Conservation (phyloP, 2,797 vertebrate genomes). For the Bradypodion ventrale region DNA sequence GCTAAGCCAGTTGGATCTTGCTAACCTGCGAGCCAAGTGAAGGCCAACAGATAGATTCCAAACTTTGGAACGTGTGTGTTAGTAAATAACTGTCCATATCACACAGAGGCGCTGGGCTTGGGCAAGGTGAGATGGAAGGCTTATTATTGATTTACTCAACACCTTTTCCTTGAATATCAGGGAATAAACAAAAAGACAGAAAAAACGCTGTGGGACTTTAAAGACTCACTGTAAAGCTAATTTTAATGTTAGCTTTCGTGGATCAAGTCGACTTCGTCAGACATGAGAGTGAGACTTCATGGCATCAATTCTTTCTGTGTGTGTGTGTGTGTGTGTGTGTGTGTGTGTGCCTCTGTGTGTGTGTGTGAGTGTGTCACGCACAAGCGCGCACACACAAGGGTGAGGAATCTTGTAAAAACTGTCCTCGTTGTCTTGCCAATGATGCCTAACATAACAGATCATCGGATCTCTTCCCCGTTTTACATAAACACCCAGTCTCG, state of each 20-base stretch:
- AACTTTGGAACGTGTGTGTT: neutral
- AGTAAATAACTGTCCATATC: conserved; percentile 10
- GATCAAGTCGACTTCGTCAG: too few species aligned
- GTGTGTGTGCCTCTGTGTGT: neutral
- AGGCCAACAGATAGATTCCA: neutral
- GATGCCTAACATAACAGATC: neutral
- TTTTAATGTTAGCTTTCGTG: too few species aligned
- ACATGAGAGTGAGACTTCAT: too few species aligned
- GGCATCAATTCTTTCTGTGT: too few species aligned
- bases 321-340: too few species aligned
- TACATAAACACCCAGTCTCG: neutral
- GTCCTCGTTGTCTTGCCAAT: neutral
- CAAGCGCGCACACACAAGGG: neutral
- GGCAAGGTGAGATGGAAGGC: conserved; percentile 11
- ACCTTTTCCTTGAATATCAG: neutral
- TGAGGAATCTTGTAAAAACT: neutral
- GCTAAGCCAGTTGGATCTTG: conserved; percentile 25
- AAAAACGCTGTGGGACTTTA: too few species aligned
- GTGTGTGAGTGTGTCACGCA: neutral
- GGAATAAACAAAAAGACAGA: too few species aligned
- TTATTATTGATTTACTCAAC: neutral
- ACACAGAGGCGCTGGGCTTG: conserved; percentile 18
- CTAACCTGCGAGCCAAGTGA: neutral
- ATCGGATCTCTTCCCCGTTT: neutral
- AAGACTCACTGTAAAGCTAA: too few species aligned